These are phyloP conservation scores for Sitodiplosis mosellana DNA, from an alignment of 1,140 invertebrate species.

Conservation along the genomic window DNA sequence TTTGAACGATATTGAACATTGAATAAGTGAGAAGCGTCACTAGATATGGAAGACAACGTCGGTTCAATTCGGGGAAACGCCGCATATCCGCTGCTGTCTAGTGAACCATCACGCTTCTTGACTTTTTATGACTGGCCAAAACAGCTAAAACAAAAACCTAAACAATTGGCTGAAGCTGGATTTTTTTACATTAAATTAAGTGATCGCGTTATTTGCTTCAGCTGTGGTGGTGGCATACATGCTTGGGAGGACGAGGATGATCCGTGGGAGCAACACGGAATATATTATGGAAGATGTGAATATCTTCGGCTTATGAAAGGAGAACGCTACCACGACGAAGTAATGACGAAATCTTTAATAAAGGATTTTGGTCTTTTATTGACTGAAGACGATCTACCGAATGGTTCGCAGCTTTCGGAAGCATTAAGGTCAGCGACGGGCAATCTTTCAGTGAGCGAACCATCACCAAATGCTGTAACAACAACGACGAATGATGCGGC, in stretches of 20 bases:
- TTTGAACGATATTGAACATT: too few relatives aligned
- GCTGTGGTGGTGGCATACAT: constrained; percentile 68
- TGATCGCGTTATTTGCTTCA: constrained; percentile 71
- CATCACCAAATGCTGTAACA: too few relatives aligned
- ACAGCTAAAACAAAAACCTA: constrained; percentile 51
- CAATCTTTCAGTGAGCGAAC: too few relatives aligned
- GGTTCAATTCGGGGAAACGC: too few relatives aligned
- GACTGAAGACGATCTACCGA: too few relatives aligned
- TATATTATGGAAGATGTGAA: constrained; percentile 61
- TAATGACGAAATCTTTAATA: background rate
- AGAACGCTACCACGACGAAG: constrained; percentile 38
- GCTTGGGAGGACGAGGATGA: constrained; percentile 73
- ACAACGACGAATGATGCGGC: background rate
- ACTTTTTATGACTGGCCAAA: constrained; percentile 59
- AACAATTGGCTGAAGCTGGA: constrained; percentile 63
- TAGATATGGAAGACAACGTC: too few relatives aligned
- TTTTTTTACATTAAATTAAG: constrained; percentile 76
- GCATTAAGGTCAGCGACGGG: too few relatives aligned
- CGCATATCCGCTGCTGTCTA: too few relatives aligned
- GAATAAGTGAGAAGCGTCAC: too few relatives aligned
- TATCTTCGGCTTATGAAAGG: constrained; percentile 59
- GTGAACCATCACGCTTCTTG: too few relatives aligned
- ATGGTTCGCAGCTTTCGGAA: background rate
- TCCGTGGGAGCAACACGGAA: constrained; percentile 73
- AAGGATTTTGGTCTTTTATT: constrained; percentile 2